These are phyloP conservation scores for Plusia festucae DNA, from an alignment of 2,888 invertebrate genomes.

Conservation along the genomic window DNA sequence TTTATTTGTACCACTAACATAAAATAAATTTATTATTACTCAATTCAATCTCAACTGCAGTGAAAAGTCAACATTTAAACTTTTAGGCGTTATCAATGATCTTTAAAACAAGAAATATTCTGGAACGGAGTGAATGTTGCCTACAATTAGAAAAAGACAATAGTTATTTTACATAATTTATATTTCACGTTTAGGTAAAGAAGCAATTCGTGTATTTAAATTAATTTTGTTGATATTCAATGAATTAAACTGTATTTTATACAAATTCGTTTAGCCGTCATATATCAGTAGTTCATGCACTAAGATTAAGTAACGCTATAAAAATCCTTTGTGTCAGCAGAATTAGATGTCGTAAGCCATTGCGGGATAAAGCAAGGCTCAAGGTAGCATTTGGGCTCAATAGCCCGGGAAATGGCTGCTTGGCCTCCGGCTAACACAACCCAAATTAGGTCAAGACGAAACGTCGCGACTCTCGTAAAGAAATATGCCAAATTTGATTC, in stretches of 20 bases:
- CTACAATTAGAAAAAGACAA: too few relatives aligned
- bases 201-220: conserved; percentile 48
- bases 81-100: conserved; percentile 18
- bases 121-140: conserved; percentile 21
- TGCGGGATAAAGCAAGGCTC: conserved; percentile 61
- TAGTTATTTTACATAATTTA: conserved; percentile 67
- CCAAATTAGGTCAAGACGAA: conserved; percentile 79
- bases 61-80: conserved; percentile 13
- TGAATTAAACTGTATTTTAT: conserved; percentile 27
- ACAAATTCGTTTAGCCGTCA: conserved; percentile 15
- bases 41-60: conserved; percentile 12
- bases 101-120: conserved; percentile 14
- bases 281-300: conserved; percentile 41
- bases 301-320: conserved; percentile 62
- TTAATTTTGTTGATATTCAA: conserved; percentile 31
- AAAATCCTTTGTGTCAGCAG: conserved; percentile 71
- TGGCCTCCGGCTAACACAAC: conserved; percentile 66
- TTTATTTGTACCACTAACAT: conserved; percentile 54
- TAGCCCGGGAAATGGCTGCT: conserved; percentile 72
- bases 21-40: conserved; percentile 45
- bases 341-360: conserved; percentile 73
- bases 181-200: conserved; percentile 49
- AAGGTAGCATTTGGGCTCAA: conserved; percentile 76
- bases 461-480: conserved; percentile 67
- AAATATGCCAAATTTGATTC: conserved; percentile 69